These are phyloP conservation scores for Clarias platycephalus DNA, from an alignment of 2,797 vertebrate species.

Conservation along the genomic window DNA sequence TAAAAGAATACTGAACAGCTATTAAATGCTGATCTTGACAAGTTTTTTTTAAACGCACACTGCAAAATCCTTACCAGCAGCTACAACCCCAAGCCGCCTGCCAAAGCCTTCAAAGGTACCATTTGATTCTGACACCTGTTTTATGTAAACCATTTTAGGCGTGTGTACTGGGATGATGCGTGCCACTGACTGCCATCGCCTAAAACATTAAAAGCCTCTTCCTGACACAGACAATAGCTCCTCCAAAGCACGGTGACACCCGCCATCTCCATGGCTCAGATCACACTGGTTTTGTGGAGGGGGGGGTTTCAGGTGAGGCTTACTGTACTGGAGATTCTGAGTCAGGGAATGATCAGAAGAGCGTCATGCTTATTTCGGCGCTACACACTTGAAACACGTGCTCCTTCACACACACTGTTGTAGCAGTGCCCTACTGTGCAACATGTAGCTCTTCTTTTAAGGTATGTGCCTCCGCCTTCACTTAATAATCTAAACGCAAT, in stretches of 20 bases:
- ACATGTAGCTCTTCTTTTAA: constrained; percentile 26
- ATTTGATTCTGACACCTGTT: constrained; percentile 77
- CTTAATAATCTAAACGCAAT: neutral
- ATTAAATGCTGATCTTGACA: constrained; percentile 80
- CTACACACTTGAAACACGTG: constrained; percentile 20
- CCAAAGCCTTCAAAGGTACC: constrained; percentile 71
- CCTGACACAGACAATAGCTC: constrained; percentile 74
- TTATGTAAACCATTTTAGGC: constrained; percentile 78
- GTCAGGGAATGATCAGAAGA: constrained; percentile 36
- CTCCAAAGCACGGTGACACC: constrained; percentile 73
- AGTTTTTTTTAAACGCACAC: constrained; percentile 76
- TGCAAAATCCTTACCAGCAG: constrained; percentile 66
- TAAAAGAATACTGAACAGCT: constrained; percentile 70
- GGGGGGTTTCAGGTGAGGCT: constrained; percentile 70
- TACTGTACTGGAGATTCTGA: constrained; percentile 65
- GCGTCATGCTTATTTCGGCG: constrained; percentile 28
- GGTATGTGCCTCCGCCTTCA: too few relatives aligned
- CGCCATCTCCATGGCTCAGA: constrained; percentile 73
- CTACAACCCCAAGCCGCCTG: constrained; percentile 58
- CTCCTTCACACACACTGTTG: constrained; percentile 38
- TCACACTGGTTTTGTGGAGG: constrained; percentile 66
- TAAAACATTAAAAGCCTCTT: constrained; percentile 67
- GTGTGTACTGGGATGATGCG: constrained; percentile 58
- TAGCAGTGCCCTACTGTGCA: constrained; percentile 27
- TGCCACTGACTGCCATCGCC: constrained; percentile 70